These are phyloP conservation scores for Salvelinus namaycush DNA, from an alignment of 2,113 vertebrate species.

Conservation along the genomic window DNA sequence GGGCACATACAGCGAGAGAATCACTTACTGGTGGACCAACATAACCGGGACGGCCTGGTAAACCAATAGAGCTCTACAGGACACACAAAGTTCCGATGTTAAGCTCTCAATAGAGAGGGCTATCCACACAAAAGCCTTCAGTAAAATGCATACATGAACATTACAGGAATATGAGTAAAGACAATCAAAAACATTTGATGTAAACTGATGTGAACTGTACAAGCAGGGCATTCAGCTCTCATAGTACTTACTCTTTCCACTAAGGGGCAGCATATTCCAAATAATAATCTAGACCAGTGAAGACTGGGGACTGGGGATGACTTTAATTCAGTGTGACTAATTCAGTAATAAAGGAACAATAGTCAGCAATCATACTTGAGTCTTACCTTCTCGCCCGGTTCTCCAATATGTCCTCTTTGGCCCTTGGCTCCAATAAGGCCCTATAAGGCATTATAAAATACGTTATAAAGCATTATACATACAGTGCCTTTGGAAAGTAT, in stretches of 20 bases:
- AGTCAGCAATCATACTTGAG: neutral
- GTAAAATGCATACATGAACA: neutral
- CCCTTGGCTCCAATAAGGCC: constrained; percentile 78
- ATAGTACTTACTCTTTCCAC: constrained; percentile 21
- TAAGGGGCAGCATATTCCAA: constrained; percentile 34
- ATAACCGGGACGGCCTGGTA: constrained; percentile 71
- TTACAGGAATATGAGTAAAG: no score
- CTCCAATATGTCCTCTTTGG: constrained; percentile 73
- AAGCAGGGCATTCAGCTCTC: neutral
- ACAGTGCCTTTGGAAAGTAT: no score
- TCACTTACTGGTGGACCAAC: constrained; percentile 77
- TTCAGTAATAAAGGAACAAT: neutral
- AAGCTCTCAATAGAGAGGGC: no score
- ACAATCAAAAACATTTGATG: neutral
- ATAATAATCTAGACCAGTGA: no score
- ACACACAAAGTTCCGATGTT: neutral
- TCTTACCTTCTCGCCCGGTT: constrained; percentile 82
- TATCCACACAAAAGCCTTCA: neutral
- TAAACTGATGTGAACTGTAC: no score
- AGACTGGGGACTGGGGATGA: neutral
- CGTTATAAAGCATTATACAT: neutral
- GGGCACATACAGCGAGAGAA: neutral
- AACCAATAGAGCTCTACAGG: constrained; percentile 76
- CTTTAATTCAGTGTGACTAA: neutral
- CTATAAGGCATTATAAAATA: constrained; percentile 49